These are phyloP conservation scores for Frankliniella fusca DNA, from an alignment of 2,888 invertebrate species.

Conservation along the genomic window DNA sequence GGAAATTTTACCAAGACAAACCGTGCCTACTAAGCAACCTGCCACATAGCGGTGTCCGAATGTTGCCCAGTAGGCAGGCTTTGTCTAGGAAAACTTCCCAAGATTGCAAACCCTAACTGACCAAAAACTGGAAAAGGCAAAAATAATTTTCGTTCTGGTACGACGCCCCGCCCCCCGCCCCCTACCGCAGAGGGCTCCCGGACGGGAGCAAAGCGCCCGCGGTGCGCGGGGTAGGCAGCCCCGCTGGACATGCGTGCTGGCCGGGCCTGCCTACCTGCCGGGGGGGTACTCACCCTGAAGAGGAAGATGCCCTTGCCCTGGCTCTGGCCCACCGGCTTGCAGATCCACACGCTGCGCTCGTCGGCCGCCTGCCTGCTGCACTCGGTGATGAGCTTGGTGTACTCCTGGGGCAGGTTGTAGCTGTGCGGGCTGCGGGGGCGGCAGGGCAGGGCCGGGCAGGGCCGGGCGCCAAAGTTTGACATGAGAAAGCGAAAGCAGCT, in stretches of 20 bases:
- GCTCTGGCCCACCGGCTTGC: slow-evolving; percentile 81
- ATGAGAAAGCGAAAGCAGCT: not conserved
- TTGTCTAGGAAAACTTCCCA: too few relatives aligned
- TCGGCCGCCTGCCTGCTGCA: slow-evolving; percentile 54
- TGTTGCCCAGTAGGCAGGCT: too few relatives aligned
- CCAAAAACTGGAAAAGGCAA: too few relatives aligned
- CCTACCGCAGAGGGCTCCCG: too few relatives aligned
- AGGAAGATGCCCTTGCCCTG: slow-evolving; percentile 79
- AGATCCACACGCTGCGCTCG: slow-evolving; percentile 68
- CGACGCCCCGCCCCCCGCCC: too few relatives aligned
- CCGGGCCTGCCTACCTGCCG: not conserved
- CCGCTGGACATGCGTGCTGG: not conserved
- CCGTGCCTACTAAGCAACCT: too few relatives aligned
- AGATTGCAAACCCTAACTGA: too few relatives aligned
- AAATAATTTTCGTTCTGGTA: too few relatives aligned
- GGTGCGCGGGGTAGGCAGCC: not conserved
- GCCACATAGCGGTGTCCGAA: too few relatives aligned
- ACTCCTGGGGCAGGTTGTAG: slow-evolving; percentile 77
- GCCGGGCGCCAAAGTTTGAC: not conserved
- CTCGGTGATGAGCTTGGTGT: slow-evolving; percentile 76
- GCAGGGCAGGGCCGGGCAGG: slow-evolving; percentile 33
- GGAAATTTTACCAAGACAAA: too few relatives aligned
- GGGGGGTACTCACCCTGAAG: slow-evolving; percentile 59
- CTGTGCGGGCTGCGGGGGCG: slow-evolving; percentile 64
- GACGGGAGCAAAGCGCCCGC: not conserved